Percentiles rank a stretch among this genome's conserved stretches.
Conservation (phyloP, 2,797 vertebrate genomes). For the Iguana delicatissima region DNA sequence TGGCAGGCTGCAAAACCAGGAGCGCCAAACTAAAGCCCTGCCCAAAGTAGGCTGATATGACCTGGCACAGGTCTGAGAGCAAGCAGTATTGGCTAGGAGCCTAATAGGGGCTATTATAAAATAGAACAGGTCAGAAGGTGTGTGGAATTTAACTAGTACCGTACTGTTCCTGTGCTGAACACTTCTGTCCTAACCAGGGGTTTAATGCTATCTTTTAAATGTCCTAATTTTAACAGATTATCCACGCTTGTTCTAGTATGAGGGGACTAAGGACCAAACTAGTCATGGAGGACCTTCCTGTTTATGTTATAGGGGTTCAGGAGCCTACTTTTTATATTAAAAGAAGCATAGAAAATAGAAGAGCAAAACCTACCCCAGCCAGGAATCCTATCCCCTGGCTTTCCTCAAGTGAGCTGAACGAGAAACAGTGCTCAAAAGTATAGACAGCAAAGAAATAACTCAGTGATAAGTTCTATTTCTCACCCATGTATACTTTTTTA, state of each 20-base stretch:
- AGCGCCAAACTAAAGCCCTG: constrained; percentile 14
- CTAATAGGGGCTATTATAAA: constrained; percentile 2
- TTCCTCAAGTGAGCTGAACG: not conserved
- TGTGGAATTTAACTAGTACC: too few relatives aligned
- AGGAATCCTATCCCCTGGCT: not conserved
- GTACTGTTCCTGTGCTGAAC: not conserved
- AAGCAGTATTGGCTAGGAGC: not conserved
- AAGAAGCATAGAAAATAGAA: not conserved
- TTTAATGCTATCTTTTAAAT: constrained; percentile 3
- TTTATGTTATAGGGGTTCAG: too few relatives aligned
- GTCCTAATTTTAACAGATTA: not conserved
- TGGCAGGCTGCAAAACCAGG: not conserved
- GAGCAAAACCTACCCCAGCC: not conserved
- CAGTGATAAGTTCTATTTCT: too few relatives aligned
- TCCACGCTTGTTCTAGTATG: not conserved
- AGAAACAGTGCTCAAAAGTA: not conserved
- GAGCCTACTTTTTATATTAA: not conserved
- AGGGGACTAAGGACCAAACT: not conserved
- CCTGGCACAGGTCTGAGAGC: constrained; percentile 12
- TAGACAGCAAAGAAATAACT: not conserved
- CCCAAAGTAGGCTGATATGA: not conserved
- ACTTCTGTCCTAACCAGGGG: not conserved
- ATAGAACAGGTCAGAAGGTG: not conserved
- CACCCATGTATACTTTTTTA: too few relatives aligned
- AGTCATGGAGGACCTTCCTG: not conserved